Evolutionary conservation across 1,140 invertebrate species (phyloP), one percentile per base, ranked within the genome.

Genomic region (Sminthurinus signatus): DNA sequence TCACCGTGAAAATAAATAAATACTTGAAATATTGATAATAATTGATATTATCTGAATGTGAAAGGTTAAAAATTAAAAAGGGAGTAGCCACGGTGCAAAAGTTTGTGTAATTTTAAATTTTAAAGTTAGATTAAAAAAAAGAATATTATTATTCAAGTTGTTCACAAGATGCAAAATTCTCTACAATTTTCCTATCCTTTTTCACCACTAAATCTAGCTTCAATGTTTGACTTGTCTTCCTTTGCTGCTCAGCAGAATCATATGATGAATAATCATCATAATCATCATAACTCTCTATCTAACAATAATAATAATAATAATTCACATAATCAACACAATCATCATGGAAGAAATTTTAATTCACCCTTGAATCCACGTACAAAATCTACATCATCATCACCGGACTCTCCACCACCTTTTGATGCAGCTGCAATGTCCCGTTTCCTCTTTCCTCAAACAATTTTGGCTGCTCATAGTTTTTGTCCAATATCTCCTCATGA

Each of bases 111-210:
- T n/a, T n/a, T n/a, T n/a, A n/a, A n/a, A n/a, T n/a, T n/a, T n/a
- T n/a, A n/a, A n/a, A n/a, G n/a, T n/a, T n/a, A n/a, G n/a, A n/a
- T n/a, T n/a, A n/a, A n/a, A n/a, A n/a, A n/a, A n/a, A n/a, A n/a
- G n/a, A n/a, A n/a, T n/a, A n/a, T n/a, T n/a, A n/a, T n/a, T n/a
- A n/a, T n/a, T n/a, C n/a, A n/a, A n/a, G 44, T 48, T 48, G 17
- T 48, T 48, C 19, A 14, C 50, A 52, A 52, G n/a, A 60, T 60
- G 59, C 59, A 60, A 27, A 60, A 60, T 25, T 32, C 43, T 14
- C 59, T 60, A 14, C 59, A 60, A 32, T 50, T 60, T 32, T 44
- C 59, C 2, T 60, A 32, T 19, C 59, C 25, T 12, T 60, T 60
- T 21, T 60, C 59, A 4, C 28, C 57, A 14, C n/a, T 59, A 4